These are phyloP conservation scores for Cephus nigrinus DNA, from an alignment of 2,888 invertebrate genomes.

Conservation along the genomic window DNA sequence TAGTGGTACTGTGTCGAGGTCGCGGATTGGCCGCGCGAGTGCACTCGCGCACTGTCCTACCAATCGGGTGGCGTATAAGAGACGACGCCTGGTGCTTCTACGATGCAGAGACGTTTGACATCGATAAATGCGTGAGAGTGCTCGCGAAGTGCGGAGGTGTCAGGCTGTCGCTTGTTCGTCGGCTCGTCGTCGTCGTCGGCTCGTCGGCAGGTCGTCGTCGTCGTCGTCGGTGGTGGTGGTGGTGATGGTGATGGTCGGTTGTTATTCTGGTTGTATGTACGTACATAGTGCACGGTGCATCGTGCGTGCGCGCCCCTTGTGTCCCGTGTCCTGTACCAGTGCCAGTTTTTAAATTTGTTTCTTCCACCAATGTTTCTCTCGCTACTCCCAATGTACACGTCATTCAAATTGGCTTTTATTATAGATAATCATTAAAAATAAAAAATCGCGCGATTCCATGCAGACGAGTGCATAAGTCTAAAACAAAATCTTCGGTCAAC, in stretches of 20 bases:
- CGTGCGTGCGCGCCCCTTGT: conserved; percentile 1
- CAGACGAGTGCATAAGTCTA: background rate
- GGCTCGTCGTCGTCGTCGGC: conserved; percentile 59
- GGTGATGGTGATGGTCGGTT: conserved; percentile 31
- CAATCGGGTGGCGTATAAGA: conserved; percentile 66
- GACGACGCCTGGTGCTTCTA: conserved; percentile 68
- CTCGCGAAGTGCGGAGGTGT: conserved; percentile 71
- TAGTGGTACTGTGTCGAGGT: conserved; percentile 52
- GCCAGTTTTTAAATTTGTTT: background rate
- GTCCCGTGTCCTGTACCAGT: background rate
- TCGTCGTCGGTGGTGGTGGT: conserved; percentile 24
- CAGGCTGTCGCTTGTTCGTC: conserved; percentile 71
- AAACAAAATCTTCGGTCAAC: background rate
- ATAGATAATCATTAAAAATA: background rate
- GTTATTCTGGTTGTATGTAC: background rate
- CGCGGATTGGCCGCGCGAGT: conserved; percentile 69
- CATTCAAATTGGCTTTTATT: background rate
- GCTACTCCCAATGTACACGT: background rate
- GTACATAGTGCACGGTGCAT: background rate
- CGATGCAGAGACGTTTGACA: conserved; percentile 72
- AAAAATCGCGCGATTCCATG: no score
- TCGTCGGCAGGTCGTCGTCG: conserved; percentile 35
- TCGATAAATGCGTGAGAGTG: conserved; percentile 76
- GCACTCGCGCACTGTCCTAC: conserved; percentile 68
- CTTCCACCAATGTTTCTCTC: background rate